Evolutionary conservation across 2,888 invertebrate genomes (phyloP), one percentile per base, ranked within the genome.

Genomic region (Oscheius sp.): DNA sequence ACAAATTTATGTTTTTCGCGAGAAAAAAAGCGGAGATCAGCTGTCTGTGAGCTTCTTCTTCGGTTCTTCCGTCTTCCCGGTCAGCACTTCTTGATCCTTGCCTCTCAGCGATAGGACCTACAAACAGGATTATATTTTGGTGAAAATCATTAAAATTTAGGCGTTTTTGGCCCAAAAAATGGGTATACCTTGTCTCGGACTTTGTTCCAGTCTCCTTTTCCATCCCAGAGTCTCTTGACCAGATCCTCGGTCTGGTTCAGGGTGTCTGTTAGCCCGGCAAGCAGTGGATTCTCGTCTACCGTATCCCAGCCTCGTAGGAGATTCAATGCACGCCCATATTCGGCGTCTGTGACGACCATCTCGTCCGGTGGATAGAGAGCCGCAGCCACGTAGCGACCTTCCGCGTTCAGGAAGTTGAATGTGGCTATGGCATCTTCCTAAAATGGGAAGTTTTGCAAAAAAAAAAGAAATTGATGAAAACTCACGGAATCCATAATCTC

Each of bases 351-450:
- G 11, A 87, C 85, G 29, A 78, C 77, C 80, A 86, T 74, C 42
- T 87, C 86, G 73, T 77, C 74, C 0, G 92, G 92, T 1, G 92
- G 92, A 60, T 92, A 90, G 9, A 92, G 83, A 0, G 91, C 92
- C 10, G 90, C 92, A 21, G 91, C 92, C 11, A 93, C 93, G 84
- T 91, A 92, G 76, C 94, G 91, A 65, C 93, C 92, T 90, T 98
- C 97, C 0, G 93, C 92, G 89, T 93, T 94, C 55, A 96, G 91
- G 89, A 95, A 97, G 91, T 97, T 98, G 90, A 94, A 98, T 0
- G 94, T 94, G 1, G 95, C 91, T 85, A 94, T 94, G 0, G 97
- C 97, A 88, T 94, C 93, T 81, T 94, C 93, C 90, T 91, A 80
- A 77, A 76, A 7, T 29, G 2, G 7, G 13, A 1, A 9, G 29